Conservation (phyloP, 2,113 vertebrate genomes). For the Calidris pugnax region DNA sequence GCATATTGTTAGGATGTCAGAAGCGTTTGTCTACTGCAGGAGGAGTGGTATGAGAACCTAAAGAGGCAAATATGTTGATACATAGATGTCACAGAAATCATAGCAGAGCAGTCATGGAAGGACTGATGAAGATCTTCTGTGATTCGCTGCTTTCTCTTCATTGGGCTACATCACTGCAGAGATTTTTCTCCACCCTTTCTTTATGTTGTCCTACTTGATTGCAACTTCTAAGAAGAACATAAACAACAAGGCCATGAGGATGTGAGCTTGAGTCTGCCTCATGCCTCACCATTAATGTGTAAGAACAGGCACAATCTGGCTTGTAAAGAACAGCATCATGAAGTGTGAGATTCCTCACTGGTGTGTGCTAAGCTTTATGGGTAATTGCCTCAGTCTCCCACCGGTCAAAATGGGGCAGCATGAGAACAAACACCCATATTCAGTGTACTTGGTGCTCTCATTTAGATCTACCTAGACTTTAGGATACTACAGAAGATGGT, state of each 20-base stretch:
- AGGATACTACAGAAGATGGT: background rate
- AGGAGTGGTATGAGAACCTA: background rate
- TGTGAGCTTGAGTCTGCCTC: background rate
- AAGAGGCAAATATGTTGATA: background rate
- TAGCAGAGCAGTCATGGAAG: rapidly evolving
- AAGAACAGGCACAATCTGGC: background rate
- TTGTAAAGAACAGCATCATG: background rate
- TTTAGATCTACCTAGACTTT: background rate
- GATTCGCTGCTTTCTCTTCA: background rate
- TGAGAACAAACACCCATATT: background rate
- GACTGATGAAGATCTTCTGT: background rate
- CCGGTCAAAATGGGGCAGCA: background rate
- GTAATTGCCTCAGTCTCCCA: background rate
- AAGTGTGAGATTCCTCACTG: background rate
- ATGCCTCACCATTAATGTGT: background rate
- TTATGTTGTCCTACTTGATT: background rate
- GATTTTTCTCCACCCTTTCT: background rate
- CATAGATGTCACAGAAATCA: background rate
- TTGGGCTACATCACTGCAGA: background rate
- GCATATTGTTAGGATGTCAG: background rate
- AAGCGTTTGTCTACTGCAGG: background rate
- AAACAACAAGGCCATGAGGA: background rate
- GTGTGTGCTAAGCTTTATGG: rapidly evolving
- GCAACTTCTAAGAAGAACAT: too few species aligned
- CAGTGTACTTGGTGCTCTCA: background rate